Percentiles rank a stretch among this genome's conserved stretches.
These are phyloP conservation scores for Prionailurus bengalensis DNA, from an alignment of 2,113 vertebrate species.

Conservation along the genomic window DNA sequence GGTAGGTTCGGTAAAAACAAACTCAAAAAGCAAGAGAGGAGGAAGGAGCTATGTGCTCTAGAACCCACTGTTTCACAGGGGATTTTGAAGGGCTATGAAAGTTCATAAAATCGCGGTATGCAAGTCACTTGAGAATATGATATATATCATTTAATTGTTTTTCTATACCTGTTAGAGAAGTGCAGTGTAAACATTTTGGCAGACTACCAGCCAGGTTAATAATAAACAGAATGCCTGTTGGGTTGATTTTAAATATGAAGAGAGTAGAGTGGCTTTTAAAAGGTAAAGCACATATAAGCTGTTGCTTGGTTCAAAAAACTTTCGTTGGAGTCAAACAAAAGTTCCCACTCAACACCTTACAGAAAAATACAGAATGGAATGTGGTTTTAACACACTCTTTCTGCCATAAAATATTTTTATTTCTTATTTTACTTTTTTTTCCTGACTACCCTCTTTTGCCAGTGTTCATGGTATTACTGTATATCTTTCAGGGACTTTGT, in stretches of 20 bases:
- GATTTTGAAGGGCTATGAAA: background rate
- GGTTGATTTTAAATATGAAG: background rate
- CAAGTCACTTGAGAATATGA: background rate
- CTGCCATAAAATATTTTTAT: background rate
- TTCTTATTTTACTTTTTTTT: background rate
- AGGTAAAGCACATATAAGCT: background rate
- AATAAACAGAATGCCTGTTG: background rate
- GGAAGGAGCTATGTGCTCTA: background rate
- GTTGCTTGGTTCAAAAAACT: background rate
- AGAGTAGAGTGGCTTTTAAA: background rate
- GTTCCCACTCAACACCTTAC: background rate
- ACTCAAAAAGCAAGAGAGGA: background rate
- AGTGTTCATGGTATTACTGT: background rate
- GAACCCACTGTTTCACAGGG: background rate
- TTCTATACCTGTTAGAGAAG: background rate
- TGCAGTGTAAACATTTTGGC: background rate
- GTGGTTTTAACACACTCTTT: background rate
- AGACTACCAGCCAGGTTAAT: background rate
- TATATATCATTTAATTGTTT: background rate
- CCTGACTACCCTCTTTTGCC: background rate
- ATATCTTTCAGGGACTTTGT: background rate
- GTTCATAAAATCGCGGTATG: background rate
- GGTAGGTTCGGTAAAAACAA: background rate
- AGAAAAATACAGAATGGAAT: background rate
- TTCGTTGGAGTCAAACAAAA: background rate